phyloP scores from a whole-genome alignment of 2,113 vertebrate genomes.

The Catharus fuscescens region DNA sequence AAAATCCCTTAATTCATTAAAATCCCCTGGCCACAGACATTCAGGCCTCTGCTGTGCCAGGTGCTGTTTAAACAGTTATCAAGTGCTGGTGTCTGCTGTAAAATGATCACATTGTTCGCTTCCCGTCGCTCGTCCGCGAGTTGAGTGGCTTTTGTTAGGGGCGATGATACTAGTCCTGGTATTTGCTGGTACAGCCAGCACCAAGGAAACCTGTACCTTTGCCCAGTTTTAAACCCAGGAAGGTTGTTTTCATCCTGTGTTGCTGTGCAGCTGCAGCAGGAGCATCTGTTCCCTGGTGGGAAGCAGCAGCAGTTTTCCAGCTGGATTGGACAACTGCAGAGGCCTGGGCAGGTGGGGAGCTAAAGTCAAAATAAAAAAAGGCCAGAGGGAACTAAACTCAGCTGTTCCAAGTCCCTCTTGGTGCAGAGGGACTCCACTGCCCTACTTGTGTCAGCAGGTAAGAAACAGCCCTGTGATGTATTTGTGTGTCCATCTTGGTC shows the following conservation, averaged over 20 bases:
- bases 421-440: not conserved
- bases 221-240: not conserved
- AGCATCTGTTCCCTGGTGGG: not conserved
- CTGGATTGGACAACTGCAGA: not conserved
- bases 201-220: not conserved
- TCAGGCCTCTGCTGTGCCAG: constrained; percentile 12
- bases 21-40: not conserved
- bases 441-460: not conserved
- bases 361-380: not conserved
- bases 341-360: not conserved
- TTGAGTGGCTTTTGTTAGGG: constrained; percentile 31
- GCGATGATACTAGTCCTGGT: constrained; percentile 15
- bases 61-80: constrained; percentile 38
- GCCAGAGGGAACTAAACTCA: not conserved
- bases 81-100: constrained; percentile 16
- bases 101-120: not conserved
- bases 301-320: not conserved
- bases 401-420: not conserved
- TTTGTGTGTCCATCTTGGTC: not conserved
- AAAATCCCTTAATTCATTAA: constrained; percentile 47
- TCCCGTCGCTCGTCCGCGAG: not conserved
- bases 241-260: not conserved
- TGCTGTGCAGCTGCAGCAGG: not conserved
- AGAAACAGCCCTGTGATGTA: not conserved
- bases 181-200: not conserved